Evolutionary conservation across 1,140 invertebrate species (phyloP), one percentile per base, ranked within the genome.

Genomic region (Plutomurus gul): DNA sequence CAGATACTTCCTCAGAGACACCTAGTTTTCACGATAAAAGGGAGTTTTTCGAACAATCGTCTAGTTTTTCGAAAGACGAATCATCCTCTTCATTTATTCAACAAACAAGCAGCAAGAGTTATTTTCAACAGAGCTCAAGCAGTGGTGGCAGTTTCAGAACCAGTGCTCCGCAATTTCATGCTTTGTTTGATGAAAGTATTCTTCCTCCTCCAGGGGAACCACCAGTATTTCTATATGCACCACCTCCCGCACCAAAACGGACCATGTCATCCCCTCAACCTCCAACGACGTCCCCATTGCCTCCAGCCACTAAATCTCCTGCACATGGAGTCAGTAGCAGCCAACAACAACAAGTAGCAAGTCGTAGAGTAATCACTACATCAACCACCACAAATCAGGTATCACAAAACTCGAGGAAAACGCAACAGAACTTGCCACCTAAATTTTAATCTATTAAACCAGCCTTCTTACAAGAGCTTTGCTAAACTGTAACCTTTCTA

Each of bases 121-220:
- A 25, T 25, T 72, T 40, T 27, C 36, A 72, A 1, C 56, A 65
- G 36, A 65, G 27, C 18, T 65, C 56, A n/a, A n/a, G n/a, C 27
- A 16, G 11, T 16, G 56, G 56, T 13, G 27, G 56, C 11, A 5
- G 22, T 5, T 16, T 37, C 8, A 22, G 39, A 22, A n/a, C 36
- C 11, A 4, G 18, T n/a, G 0, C 70, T 10, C 70, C 36, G 6
- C 36, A 72, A n/a, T 43, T 40, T 40, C 70, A 39, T 20, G 36
- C 39, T 16, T 46, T 43, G 25, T 49, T 79, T 7, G 77, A 79
- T 22, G 47, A 74, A 22, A 65, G 46, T 18, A 27, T 60, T 33
- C 56, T 79, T 13, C 78, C 78, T 37, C 78, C 78, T 20, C 78
- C 78, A 4, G 78, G 73, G 10, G 78, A 75, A 18, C 51, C 72